Evolutionary conservation across 2,888 invertebrate species (phyloP).

Genomic region (Nephrotoma guestfalica): DNA sequence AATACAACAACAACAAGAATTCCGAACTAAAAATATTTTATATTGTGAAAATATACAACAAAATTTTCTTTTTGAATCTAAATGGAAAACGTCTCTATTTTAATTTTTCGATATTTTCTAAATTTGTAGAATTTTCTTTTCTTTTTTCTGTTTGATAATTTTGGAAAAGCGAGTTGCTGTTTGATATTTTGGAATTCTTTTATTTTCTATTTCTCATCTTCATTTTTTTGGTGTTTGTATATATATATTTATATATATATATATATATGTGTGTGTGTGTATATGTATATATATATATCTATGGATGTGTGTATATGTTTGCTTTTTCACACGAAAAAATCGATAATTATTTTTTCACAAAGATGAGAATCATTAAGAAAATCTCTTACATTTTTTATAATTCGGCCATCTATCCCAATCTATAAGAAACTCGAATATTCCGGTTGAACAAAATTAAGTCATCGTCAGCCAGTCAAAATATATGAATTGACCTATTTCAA

Average conservation of each 20-base stretch:
- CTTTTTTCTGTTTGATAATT: neutral
- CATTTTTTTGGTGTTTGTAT: neutral
- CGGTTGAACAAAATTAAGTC: neutral
- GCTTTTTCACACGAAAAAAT: constrained; percentile 1
- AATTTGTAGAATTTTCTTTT: neutral
- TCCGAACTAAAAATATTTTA: neutral
- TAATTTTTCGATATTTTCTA: neutral
- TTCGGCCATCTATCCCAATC: neutral
- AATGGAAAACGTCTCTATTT: neutral
- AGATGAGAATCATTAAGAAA: constrained; percentile 3
- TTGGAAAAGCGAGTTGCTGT: neutral
- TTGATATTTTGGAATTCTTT: neutral
- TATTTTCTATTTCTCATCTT: neutral
- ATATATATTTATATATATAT: neutral
- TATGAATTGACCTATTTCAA: neutral
- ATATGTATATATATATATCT: neutral
- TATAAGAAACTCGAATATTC: neutral
- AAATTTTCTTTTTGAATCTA: neutral
- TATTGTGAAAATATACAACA: neutral
- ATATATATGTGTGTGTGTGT: neutral
- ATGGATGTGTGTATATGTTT: neutral
- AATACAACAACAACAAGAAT: neutral
- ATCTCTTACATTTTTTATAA: neutral
- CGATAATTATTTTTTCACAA: constrained; percentile 2
- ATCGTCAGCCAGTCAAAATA: neutral